Evolutionary conservation across 2,113 vertebrate genomes (phyloP), one percentile per base, ranked within the genome.

Genomic region (Laterallus jamaicensis): DNA sequence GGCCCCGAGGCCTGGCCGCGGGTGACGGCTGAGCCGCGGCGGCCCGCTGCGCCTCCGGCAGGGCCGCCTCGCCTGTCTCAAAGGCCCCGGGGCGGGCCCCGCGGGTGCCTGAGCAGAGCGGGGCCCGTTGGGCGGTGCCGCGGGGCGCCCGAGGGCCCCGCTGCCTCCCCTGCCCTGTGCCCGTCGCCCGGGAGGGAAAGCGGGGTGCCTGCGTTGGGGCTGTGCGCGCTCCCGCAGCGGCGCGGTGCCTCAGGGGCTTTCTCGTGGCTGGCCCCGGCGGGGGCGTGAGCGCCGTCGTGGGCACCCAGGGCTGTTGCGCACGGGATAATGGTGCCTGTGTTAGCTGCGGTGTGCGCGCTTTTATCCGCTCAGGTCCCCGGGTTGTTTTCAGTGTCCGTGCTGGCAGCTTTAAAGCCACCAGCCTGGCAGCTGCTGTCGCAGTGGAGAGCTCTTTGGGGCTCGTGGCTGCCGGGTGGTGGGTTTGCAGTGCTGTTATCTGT

Each of bases 211-310:
- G 25, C 7, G 24, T 7, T 9, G 39, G 29, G 16, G 8, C 62
- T 6, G n/a, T 10, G 8, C 13, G 0, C 4, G 5, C 3, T 2
- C 18, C 16, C 37, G 12, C 28, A 6, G 21, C 8, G 17, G 2
- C 16, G 60, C 15, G 22, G 74, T 37, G 55, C 9, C 50, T 26
- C 25, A 14, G 25, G 55, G 55, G 18, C 26, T 19, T 56, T n/a
- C 17, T 24, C 3, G 19, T 4, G 31, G 12, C 49, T 15, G 68
- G 24, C 5, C 47, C 9, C 54, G 42, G 25, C 32, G 1, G 35
- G 69, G 54, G 22, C 7, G 18, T 9, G 17, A 12, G 44, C 63
- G 47, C 47, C 68, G 2, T 25, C 5, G 10, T 25, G n/a, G 32
- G 4, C 39, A 5, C 21, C 26, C 18, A 2, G 15, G 32, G 15